These are phyloP conservation scores for Bombus pascuorum DNA, from an alignment of 1,140 invertebrate genomes.

Conservation along the genomic window DNA sequence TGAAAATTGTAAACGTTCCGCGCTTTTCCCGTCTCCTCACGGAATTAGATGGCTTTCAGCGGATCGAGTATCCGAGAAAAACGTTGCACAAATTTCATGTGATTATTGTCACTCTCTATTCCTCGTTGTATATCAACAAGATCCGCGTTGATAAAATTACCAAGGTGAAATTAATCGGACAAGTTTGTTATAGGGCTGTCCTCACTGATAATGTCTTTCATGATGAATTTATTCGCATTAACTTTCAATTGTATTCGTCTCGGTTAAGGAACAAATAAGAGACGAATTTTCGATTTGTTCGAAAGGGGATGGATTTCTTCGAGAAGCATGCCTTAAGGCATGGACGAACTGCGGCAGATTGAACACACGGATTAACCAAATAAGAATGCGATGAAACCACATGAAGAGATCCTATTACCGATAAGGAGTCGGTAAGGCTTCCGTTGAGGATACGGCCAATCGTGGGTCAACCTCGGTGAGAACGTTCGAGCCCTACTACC, in stretches of 20 bases:
- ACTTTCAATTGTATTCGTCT: not conserved
- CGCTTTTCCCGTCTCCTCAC: not conserved
- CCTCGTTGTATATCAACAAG: no score
- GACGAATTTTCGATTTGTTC: not conserved
- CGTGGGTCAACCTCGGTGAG: conserved; percentile 76
- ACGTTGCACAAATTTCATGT: not conserved
- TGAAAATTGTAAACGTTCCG: conserved; percentile 43
- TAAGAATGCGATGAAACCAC: conserved; percentile 82
- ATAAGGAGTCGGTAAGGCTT: conserved; percentile 82
- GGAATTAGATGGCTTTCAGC: conserved; percentile 39
- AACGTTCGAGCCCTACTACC: conserved; percentile 74
- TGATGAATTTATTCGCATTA: not conserved
- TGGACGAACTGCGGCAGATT: conserved; percentile 38
- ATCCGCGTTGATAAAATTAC: no score
- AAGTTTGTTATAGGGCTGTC: no score
- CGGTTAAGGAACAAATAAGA: not conserved
- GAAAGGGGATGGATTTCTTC: not conserved
- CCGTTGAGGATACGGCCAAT: conserved; percentile 80
- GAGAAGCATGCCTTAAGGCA: conserved; percentile 12
- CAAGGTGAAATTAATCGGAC: no score
- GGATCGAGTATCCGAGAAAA: conserved; percentile 13
- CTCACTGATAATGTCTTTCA: no score
- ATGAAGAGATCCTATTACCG: conserved; percentile 81
- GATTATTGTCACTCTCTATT: not conserved
- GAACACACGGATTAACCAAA: conserved; percentile 74